Evolutionary conservation across 2,113 vertebrate genomes (phyloP).

Genomic region (Neotoma lepida): DNA sequence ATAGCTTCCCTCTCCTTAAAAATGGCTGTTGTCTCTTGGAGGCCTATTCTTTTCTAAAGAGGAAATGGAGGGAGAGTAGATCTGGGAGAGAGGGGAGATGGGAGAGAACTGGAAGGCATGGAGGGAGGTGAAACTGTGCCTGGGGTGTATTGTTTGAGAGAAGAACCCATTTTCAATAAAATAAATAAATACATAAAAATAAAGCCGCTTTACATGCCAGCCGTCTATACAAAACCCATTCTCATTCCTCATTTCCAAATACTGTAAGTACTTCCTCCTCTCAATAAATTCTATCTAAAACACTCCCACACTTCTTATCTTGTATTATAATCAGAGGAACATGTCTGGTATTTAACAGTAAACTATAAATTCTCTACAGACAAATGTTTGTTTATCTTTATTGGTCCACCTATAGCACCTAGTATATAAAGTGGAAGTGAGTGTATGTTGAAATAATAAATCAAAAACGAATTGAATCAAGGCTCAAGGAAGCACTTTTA

Average conservation of each 20-base stretch:
- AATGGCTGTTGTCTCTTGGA: not conserved
- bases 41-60: not conserved
- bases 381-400: conserved; percentile 36
- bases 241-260: not conserved
- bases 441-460: conserved; percentile 57
- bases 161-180: not conserved
- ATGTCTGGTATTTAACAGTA: conserved; percentile 16
- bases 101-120: no score
- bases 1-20: not conserved
- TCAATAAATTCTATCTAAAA: conserved; percentile 53
- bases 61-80: not conserved
- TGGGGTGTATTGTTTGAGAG: not conserved
- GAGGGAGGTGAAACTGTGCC: not conserved
- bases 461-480: conserved; percentile 27
- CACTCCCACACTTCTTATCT: conserved; percentile 40
- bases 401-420: not conserved
- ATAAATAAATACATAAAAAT: not conserved
- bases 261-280: not conserved
- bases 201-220: not conserved
- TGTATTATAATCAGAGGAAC: conserved; percentile 39
- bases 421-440: not conserved
- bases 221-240: not conserved
- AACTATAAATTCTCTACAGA: conserved; percentile 45
- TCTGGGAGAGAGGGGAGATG: not conserved
- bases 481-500: not conserved